Conservation (phyloP, 2,797 vertebrate genomes). For the Sebastes diploproa region DNA sequence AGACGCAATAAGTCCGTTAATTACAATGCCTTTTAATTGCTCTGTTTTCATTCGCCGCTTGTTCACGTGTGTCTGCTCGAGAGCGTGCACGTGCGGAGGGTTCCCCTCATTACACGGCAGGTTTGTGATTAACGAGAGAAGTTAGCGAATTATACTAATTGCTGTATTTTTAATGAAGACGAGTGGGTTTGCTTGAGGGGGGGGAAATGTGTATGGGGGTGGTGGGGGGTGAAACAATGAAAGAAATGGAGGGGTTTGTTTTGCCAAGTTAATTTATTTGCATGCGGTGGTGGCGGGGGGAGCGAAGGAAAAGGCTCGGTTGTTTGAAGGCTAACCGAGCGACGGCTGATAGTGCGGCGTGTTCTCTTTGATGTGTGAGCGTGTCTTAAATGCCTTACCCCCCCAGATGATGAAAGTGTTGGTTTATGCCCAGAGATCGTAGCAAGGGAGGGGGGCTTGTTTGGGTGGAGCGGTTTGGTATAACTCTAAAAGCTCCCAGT, state of each 20-base stretch:
- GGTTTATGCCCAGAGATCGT: constrained; percentile 17
- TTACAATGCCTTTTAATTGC: constrained; percentile 78
- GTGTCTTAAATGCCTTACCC: constrained; percentile 23
- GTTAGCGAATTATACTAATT: constrained; percentile 81
- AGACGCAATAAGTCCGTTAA: constrained; percentile 75
- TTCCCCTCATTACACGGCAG: constrained; percentile 73
- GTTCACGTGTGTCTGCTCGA: constrained; percentile 32
- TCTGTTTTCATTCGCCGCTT: constrained; percentile 51
- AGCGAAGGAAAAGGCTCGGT: neutral
- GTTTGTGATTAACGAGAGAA: constrained; percentile 80
- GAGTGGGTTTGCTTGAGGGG: constrained; percentile 63
- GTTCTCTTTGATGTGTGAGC: constrained; percentile 43
- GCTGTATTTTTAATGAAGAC: constrained; percentile 78
- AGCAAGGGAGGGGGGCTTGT: neutral
- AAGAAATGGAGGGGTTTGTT: constrained; percentile 51
- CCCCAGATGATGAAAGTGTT: constrained; percentile 12
- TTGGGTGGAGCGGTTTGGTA: neutral
- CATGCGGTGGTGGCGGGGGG: neutral
- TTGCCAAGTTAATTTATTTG: constrained; percentile 67
- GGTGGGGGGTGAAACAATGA: constrained; percentile 10
- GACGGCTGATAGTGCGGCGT: constrained; percentile 28
- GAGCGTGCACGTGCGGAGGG: constrained; percentile 50
- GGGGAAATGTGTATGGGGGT: neutral
- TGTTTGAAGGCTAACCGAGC: constrained; percentile 48
- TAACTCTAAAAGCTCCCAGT: neutral